These are phyloP conservation scores for Melitaea athalia DNA, from an alignment of 2,888 invertebrate genomes.

Conservation along the genomic window DNA sequence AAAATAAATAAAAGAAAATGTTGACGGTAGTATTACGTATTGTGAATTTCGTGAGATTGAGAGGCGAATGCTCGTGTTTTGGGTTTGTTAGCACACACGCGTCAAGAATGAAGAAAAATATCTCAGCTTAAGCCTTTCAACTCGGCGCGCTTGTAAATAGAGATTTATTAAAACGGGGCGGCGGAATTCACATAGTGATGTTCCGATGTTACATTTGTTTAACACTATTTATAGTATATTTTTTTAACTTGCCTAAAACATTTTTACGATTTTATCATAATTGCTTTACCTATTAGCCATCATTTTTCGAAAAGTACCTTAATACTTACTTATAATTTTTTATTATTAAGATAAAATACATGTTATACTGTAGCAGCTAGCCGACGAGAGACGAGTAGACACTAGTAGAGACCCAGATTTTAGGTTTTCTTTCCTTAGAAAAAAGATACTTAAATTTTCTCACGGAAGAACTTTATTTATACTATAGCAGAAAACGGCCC, in stretches of 20 bases:
- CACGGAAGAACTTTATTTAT: too few relatives aligned
- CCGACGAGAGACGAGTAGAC: too few relatives aligned
- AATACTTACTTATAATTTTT: too few relatives aligned
- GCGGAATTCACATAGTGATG: conserved; percentile 64
- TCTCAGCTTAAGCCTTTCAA: conserved; percentile 77
- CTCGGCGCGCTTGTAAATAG: conserved; percentile 77
- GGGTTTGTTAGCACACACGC: conserved; percentile 75
- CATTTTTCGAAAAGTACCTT: too few relatives aligned
- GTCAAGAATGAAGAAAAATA: conserved; percentile 78
- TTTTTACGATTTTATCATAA: too few relatives aligned
- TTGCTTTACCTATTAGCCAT: too few relatives aligned
- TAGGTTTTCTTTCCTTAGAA: too few relatives aligned
- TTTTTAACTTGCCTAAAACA: background rate
- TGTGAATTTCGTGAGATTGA: conserved; percentile 61
- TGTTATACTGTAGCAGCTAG: too few relatives aligned
- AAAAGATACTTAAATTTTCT: too few relatives aligned
- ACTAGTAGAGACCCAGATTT: too few relatives aligned
- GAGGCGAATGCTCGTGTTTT: conserved; percentile 52
- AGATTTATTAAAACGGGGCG: conserved; percentile 80
- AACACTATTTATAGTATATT: conserved; percentile 1
- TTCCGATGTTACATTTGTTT: conserved; percentile 47
- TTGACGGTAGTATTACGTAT: conserved; percentile 13
- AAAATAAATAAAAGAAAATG: background rate
- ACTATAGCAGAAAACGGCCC: too few relatives aligned
- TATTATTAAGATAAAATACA: too few relatives aligned